Evolutionary conservation across 2,797 vertebrate species (phyloP), one percentile per base, ranked within the genome.

Genomic region (Phyllotis vaccarum): DNA sequence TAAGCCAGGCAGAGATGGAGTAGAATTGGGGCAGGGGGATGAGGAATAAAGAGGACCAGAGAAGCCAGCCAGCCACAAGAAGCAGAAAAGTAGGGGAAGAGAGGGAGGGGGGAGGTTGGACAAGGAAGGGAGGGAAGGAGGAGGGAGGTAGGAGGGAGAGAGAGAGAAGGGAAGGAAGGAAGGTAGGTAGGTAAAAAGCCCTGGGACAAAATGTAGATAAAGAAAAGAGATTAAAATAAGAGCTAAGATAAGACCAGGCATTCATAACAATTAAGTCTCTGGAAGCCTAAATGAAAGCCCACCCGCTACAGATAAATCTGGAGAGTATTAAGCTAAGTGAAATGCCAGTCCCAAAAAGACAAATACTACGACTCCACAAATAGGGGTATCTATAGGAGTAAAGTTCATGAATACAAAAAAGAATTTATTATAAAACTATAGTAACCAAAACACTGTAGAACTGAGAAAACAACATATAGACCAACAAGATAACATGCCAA

Each of bases 361-460:
- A 86, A 91, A 89, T 52, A 81, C 24, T 34, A 58, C 29, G 10
- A 93, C 6, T 87, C 16, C 13, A 76, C 6, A 75, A 70, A 83
- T 3, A 62, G 16, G 68, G 6, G 5, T 78, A 86, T 31, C 4
- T 52, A 62, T 72, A 56, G 12, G 6, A 5, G 64, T 85, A 87
- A 93, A 93, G 66, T 52, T 95, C 86, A 93, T 13, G 79, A 46
- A 83, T 52, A 86, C 27, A 90, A 37, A 93, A 93, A 92, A 89
- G 58, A 92, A 12, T 17, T 83, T 82, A 52, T 46, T 52, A 52
- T 14, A 64, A 89, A 93, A 14, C 12, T 52, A 37, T 29, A 81
- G 83, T n/a, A 78, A 75, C 31, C 17, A 54, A 78, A 93, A 92
- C 31, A 70, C 22, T 87, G 16, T 72, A 40, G 40, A 49, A 49